Percentiles rank a stretch among this genome's conserved stretches.
Evolutionary conservation across 1,140 invertebrate genomes (phyloP).

Genomic region (Drosophila tani): DNA sequence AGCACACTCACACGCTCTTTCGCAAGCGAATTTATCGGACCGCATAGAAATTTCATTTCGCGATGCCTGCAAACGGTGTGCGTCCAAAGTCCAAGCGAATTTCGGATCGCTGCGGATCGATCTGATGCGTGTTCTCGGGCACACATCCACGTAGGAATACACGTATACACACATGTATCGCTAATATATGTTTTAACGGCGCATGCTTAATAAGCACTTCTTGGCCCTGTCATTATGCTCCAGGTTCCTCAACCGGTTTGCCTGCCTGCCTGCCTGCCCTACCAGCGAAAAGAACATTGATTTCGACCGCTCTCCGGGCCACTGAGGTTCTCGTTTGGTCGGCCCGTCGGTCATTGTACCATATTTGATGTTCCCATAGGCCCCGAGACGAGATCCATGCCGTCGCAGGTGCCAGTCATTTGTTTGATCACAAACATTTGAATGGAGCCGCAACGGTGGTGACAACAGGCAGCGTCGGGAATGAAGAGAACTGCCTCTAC

Average conservation of each 20-base stretch:
- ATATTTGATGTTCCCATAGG: conserved; percentile 37
- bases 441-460: conserved; percentile 37
- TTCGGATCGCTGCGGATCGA: conserved; percentile 30
- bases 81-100: conserved; percentile 69
- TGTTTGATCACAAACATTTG: conserved; percentile 73
- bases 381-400: conserved; percentile 4
- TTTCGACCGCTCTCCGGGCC: conserved; percentile 16
- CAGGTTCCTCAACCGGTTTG: conserved; percentile 68
- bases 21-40: conserved; percentile 55
- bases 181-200: conserved; percentile 61
- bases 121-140: conserved; percentile 15
- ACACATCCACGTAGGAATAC: background rate
- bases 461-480: conserved; percentile 20
- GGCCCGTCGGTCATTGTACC: conserved; percentile 55
- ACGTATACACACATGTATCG: background rate
- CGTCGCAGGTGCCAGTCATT: conserved; percentile 25
- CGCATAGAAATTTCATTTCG: conserved; percentile 75
- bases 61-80: conserved; percentile 42
- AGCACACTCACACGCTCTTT: conserved; percentile 24
- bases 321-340: conserved; percentile 30
- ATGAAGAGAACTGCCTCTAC: conserved; percentile 20
- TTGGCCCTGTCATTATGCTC: conserved; percentile 53
- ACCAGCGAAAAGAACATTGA: conserved; percentile 29
- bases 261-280: conserved; percentile 18
- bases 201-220: conserved; percentile 74